These are phyloP conservation scores for Tupaia chinensis DNA, from an alignment of 2,113 vertebrate species.

Conservation along the genomic window DNA sequence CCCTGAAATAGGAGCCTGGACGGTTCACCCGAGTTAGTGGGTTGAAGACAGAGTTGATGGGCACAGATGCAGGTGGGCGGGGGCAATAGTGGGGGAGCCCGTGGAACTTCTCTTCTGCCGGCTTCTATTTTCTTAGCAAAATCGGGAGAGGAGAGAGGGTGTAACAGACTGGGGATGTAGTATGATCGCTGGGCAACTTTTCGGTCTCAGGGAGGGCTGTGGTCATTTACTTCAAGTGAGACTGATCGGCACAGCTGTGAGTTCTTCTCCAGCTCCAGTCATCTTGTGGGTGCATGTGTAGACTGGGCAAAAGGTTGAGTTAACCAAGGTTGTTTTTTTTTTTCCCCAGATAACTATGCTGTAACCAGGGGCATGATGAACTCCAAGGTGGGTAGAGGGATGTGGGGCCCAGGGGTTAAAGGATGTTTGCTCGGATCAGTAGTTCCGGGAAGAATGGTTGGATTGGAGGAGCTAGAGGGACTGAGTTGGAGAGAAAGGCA, in stretches of 20 bases:
- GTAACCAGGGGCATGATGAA: not conserved
- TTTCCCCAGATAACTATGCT: not conserved
- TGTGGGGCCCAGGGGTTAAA: not conserved
- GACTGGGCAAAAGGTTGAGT: not conserved
- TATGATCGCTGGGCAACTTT: not conserved
- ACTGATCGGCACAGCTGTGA: not conserved
- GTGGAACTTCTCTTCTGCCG: conserved; percentile 36
- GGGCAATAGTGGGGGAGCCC: not conserved
- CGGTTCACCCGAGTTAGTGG: not conserved
- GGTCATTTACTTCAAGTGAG: not conserved
- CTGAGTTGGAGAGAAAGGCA: conserved; percentile 3
- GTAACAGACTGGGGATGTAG: conserved; percentile 6
- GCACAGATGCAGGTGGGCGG: conserved; percentile 71
- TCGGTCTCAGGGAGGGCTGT: not conserved
- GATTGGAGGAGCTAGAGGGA: not conserved
- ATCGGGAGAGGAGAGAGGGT: conserved; percentile 64
- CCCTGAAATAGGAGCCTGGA: conserved; percentile 25
- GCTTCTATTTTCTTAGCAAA: conserved; percentile 75
- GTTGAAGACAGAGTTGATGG: conserved; percentile 27
- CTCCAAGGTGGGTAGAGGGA: not conserved
- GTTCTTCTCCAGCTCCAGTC: not conserved
- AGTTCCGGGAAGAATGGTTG: not conserved
- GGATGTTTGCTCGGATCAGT: not conserved
- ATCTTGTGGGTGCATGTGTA: not conserved
- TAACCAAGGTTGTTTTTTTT: not conserved